A percentile compares a stretch with the other conserved stretches of the same genome.
These are phyloP conservation scores for Lordiphosa mommai DNA, from an alignment of 1,140 invertebrate species.

Conservation along the genomic window DNA sequence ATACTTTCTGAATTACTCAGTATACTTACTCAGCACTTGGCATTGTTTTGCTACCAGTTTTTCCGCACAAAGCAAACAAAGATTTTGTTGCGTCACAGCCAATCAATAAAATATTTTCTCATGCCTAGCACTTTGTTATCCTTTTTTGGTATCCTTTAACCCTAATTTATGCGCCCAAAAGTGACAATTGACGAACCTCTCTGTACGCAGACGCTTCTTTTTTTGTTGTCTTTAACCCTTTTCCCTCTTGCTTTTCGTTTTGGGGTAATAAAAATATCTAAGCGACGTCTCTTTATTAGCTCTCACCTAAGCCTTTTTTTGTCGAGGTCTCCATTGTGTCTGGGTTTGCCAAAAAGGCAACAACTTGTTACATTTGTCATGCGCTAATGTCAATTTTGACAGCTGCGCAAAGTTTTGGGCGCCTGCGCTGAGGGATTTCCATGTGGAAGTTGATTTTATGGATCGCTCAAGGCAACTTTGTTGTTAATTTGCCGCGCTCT, in stretches of 20 bases:
- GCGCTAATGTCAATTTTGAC: constrained; percentile 77
- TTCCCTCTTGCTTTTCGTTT: background rate
- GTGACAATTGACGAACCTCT: constrained; percentile 75
- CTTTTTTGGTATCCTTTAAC: constrained; percentile 55
- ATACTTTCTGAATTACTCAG: no score
- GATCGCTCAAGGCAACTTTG: constrained; percentile 65
- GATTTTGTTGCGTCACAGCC: constrained; percentile 48
- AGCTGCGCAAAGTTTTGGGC: constrained; percentile 60
- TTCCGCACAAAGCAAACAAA: background rate
- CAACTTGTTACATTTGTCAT: constrained; percentile 79
- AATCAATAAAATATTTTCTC: constrained; percentile 75
- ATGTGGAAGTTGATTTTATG: constrained; percentile 22
- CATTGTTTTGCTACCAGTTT: background rate
- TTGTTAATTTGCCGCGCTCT: constrained; percentile 69
- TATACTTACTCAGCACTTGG: no score
- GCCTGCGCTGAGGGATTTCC: constrained; percentile 26
- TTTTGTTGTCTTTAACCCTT: constrained; percentile 7
- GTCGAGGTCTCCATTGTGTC: constrained; percentile 13
- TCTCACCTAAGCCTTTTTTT: constrained; percentile 48
- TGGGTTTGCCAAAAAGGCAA: constrained; percentile 50
- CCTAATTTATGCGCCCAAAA: constrained; percentile 72
- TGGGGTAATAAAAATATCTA: constrained; percentile 76
- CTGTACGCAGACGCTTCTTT: constrained; percentile 1
- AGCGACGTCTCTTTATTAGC: constrained; percentile 74
- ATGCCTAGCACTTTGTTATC: constrained; percentile 31